Evolutionary conservation across 2,113 vertebrate genomes (phyloP), one percentile per base, ranked within the genome.

Genomic region (Glaucomys volans): DNA sequence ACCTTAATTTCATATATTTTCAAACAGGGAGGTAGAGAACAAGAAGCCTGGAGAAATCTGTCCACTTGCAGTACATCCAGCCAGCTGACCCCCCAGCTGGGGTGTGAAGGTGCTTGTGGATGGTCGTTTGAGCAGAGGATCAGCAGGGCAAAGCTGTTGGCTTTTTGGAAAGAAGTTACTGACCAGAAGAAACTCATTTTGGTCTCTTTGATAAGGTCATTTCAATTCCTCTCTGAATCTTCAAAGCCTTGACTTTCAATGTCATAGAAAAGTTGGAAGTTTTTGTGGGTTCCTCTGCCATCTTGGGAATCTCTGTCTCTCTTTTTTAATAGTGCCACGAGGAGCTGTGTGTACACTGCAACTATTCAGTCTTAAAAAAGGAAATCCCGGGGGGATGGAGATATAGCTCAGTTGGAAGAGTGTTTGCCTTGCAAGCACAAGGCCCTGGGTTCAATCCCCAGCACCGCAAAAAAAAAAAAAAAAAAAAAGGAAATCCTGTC

Each of bases 71-170:
- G 12, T 22, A 2, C 1, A n/a, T 35, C 47, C 10, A 28, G 52
- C 40, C 54, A 32, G 11, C 57, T 54, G 12, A 20, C 32, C 0
- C 1, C 30, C 13, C 10, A 2, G 18, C 67, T 40, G 16, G 4
- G 22, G 16, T 1, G 42, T 4, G 4, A 16, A 64, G n/a, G 54
- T 0, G 1, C 30, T 0, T 1, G 32, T 8, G 9, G 52, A 18
- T 1, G 28, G 71, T 6, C 7, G 17, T 16, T 11, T n/a, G 35
- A 16, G 66, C 1, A n/a, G n/a, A 62, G 37, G 86, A 20, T 16
- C 1, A 9, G 18, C 50, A 22, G 64, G 71, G 8, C 28, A 69
- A 62, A 32, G 22, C 9, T 6, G 32, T 47, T 30, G 12, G 44
- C 16, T 11, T 2, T 0, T 7, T n/a, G 42, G 18, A 40, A 35